These are phyloP conservation scores for Drosophila putrida DNA, from an alignment of 2,888 invertebrate genomes.

Conservation along the genomic window DNA sequence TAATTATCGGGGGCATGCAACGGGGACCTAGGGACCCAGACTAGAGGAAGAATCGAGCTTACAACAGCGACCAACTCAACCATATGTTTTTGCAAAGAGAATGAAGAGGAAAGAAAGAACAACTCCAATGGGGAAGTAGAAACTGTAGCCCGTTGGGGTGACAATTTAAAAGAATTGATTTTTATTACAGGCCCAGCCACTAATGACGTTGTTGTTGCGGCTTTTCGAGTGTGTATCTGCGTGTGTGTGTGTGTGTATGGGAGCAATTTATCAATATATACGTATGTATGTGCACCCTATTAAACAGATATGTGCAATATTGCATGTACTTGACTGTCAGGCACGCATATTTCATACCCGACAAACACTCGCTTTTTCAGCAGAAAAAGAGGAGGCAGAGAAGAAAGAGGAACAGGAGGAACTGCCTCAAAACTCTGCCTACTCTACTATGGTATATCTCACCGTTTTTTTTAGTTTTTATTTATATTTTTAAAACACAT, in stretches of 20 bases:
- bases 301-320: conserved; percentile 62
- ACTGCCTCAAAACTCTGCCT: conserved; percentile 3
- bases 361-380: conserved; percentile 23
- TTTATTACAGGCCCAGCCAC: conserved; percentile 62
- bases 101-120: neutral
- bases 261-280: conserved; percentile 61
- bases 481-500: too few species aligned
- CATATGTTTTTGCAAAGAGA: conserved; percentile 45
- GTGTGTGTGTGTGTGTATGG: conserved; percentile 2
- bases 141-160: conserved; percentile 44
- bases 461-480: too few species aligned
- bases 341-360: conserved; percentile 69
- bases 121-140: conserved; percentile 14
- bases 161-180: conserved; percentile 74
- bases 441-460: neutral
- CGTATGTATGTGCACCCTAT: conserved; percentile 15
- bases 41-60: conserved; percentile 12
- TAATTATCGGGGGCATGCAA: conserved; percentile 68
- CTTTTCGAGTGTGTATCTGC: conserved; percentile 25
- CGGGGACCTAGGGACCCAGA: conserved; percentile 38
- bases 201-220: conserved; percentile 67
- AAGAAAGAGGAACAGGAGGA: neutral
- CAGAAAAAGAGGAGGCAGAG: neutral
- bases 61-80: conserved; percentile 17
- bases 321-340: conserved; percentile 32